Evolutionary conservation across 1,140 invertebrate genomes (phyloP).

Genomic region (Lordiphosa collinella): DNA sequence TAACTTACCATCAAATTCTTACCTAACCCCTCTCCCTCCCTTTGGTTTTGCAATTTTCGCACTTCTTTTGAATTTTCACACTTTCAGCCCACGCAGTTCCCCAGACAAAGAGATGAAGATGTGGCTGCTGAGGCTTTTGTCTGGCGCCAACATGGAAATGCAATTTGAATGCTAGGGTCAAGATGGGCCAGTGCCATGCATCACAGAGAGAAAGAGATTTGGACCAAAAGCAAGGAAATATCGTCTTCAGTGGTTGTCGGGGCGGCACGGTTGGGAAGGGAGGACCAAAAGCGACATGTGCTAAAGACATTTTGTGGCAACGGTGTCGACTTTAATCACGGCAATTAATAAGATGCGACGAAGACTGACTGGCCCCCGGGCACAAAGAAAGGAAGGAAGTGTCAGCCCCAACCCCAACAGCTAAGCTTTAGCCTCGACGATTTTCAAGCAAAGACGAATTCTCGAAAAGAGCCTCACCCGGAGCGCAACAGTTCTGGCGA

Average conservation of each 20-base stretch:
- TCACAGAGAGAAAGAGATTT: conserved; percentile 38
- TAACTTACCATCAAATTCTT: too few relatives aligned
- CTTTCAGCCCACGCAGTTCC: background rate
- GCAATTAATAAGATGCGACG: conserved; percentile 61
- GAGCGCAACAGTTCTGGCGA: conserved; percentile 45
- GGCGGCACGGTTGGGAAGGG: background rate
- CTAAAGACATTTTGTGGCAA: conserved; percentile 54
- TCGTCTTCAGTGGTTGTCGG: conserved; percentile 7
- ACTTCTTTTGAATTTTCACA: conserved; percentile 5
- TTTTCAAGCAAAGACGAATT: background rate
- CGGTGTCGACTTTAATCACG: conserved; percentile 54
- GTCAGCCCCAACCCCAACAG: conserved; percentile 13
- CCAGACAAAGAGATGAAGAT: conserved; percentile 8
- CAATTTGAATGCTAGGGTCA: conserved; percentile 66
- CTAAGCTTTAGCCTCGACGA: conserved; percentile 16
- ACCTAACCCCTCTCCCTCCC: too few relatives aligned
- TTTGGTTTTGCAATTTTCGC: too few relatives aligned
- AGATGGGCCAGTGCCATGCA: conserved; percentile 53
- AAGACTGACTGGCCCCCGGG: background rate
- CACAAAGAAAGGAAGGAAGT: conserved; percentile 50
- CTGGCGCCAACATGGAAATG: conserved; percentile 71
- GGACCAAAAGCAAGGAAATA: conserved; percentile 20
- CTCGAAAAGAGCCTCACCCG: conserved; percentile 34
- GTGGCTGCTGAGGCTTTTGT: conserved; percentile 33
- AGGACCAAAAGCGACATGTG: conserved; percentile 53